phyloP scores from a whole-genome alignment of 2,797 vertebrate species.

The Rhinatrema bivittatum region DNA sequence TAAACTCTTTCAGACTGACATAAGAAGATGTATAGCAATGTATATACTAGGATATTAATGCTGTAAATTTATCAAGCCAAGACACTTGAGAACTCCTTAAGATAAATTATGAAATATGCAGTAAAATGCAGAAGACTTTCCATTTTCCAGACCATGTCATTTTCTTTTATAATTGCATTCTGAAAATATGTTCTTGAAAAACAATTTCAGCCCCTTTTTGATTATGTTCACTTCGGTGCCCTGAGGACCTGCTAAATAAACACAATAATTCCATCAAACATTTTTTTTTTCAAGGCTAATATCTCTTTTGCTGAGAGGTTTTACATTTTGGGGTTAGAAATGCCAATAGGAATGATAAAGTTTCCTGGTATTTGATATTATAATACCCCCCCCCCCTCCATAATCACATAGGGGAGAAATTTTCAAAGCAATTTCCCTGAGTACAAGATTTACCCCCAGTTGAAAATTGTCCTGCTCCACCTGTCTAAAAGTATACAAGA shows the following conservation, averaged over 20 bases:
- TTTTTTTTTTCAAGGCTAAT: too few relatives aligned
- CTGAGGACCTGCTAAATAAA: constrained; percentile 20
- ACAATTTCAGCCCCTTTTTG: constrained; percentile 20
- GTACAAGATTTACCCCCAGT: too few relatives aligned
- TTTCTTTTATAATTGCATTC: constrained; percentile 29
- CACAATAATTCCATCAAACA: constrained; percentile 25
- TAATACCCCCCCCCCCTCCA: too few relatives aligned
- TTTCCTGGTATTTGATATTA: too few relatives aligned
- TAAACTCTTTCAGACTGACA: constrained; percentile 1
- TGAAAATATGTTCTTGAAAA: constrained; percentile 28
- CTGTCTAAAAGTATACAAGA: too few relatives aligned
- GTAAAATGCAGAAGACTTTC: constrained; percentile 1
- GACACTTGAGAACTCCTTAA: constrained; percentile 6
- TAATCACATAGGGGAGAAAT: too few relatives aligned
- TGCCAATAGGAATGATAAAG: too few relatives aligned
- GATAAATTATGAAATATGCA: constrained; percentile 1
- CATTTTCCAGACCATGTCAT: not conserved
- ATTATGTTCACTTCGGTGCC: constrained; percentile 33
- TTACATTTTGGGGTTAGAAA: too few relatives aligned
- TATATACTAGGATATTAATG: not conserved
- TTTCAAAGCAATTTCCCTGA: too few relatives aligned
- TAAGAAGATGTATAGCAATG: not conserved
- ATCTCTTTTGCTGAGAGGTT: too few relatives aligned
- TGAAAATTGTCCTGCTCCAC: too few relatives aligned
- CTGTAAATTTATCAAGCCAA: constrained; percentile 1